Conservation (phyloP, 2,113 vertebrate species). For the Gymnobelideus leadbeateri region DNA sequence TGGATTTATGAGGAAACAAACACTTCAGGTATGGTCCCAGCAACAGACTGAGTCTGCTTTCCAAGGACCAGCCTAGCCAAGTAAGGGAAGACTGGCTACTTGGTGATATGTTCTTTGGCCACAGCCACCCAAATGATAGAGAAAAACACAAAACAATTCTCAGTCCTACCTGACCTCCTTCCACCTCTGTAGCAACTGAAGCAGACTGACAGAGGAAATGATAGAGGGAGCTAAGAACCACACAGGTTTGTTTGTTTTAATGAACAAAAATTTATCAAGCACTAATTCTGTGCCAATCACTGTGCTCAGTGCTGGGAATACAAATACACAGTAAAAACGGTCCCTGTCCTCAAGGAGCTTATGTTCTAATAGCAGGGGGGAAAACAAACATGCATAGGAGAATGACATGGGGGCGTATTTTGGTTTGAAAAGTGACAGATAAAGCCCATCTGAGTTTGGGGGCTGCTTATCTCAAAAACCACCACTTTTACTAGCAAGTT, state of each 20-base stretch:
- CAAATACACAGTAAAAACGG: not conserved
- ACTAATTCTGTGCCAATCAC: not conserved
- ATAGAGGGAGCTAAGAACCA: not conserved
- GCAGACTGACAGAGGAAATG: not conserved
- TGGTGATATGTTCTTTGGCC: not conserved
- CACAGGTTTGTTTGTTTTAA: not conserved
- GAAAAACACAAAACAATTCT: not conserved
- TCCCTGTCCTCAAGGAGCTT: not conserved
- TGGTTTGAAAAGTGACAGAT: not conserved
- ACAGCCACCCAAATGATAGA: not conserved
- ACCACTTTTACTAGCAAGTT: not conserved
- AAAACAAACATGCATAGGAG: not conserved
- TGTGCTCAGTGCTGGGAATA: not conserved
- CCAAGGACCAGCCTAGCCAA: not conserved
- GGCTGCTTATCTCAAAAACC: not conserved
- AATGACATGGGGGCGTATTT: not conserved
- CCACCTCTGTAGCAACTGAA: not conserved
- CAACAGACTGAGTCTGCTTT: not conserved
- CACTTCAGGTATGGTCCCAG: not conserved
- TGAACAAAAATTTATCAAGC: not conserved
- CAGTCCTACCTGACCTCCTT: not conserved
- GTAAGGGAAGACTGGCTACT: not conserved
- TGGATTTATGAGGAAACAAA: not conserved
- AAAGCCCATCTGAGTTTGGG: not conserved
- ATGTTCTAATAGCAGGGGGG: not conserved